phyloP scores from a whole-genome alignment of 2,888 invertebrate genomes.

The Ptychoptera albimana region DNA sequence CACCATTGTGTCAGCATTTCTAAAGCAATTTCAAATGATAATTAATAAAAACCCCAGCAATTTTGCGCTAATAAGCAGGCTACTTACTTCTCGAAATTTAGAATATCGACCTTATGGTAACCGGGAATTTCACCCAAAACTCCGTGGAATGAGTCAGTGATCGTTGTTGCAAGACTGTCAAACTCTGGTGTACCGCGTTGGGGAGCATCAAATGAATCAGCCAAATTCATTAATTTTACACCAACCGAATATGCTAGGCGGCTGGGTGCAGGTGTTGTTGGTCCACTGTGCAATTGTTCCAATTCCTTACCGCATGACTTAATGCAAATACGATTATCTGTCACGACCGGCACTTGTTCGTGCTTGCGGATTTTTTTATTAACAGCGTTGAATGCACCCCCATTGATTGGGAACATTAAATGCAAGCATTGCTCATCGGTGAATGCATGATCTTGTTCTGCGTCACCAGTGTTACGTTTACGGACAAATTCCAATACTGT shows the following conservation, averaged over 20 bases:
- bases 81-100: slow-evolving; percentile 53
- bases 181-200: slow-evolving; percentile 56
- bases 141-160: slow-evolving; percentile 46
- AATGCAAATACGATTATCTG: slow-evolving; percentile 65
- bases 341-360: slow-evolving; percentile 50
- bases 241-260: slow-evolving; percentile 51
- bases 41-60: neutral
- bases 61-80: neutral
- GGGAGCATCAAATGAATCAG: slow-evolving; percentile 61
- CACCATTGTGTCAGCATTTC: slow-evolving; percentile 49
- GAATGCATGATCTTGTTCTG: slow-evolving; percentile 55
- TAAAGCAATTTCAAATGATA: slow-evolving; percentile 16
- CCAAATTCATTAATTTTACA: slow-evolving; percentile 58
- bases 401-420: slow-evolving; percentile 74
- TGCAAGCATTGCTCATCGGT: slow-evolving; percentile 68
- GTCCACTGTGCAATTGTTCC: slow-evolving; percentile 24
- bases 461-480: slow-evolving; percentile 58
- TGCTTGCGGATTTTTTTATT: slow-evolving; percentile 79
- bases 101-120: slow-evolving; percentile 51
- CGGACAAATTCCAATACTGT: slow-evolving; percentile 65
- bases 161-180: slow-evolving; percentile 47
- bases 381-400: slow-evolving; percentile 65
- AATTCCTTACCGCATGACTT: slow-evolving; percentile 50
- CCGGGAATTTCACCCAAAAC: slow-evolving; percentile 48
- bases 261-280: slow-evolving; percentile 46